Evolutionary conservation across 2,113 vertebrate species (phyloP), one percentile per base, ranked within the genome.

Genomic region (Taxidea taxus): DNA sequence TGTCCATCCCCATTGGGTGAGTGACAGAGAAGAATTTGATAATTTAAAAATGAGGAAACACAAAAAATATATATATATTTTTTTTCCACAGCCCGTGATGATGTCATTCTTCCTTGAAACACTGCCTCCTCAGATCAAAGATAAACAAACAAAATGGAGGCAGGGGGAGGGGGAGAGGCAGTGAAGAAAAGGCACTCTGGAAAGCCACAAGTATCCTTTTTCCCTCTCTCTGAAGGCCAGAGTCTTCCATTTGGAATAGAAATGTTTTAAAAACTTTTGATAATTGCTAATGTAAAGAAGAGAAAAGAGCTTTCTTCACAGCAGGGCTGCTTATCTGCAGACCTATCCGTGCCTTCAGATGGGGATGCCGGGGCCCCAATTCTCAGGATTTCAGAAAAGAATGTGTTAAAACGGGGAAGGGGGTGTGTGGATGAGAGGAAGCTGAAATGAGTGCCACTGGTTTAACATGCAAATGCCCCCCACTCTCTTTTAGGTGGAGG

Each of bases 381-480:
- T 98, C 98, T 98, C 98, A 98, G 98, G 98, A 97, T n/a, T 81
- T 96, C 75, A 97, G 97, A 98, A 98, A 98, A 98, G 97, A 97
- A 94, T 85, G 94, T 51, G 74, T 70, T 95, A 78, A 83, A 91
- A 44, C 1, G 5, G 62, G 62, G 14, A 20, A 20, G 8, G 75
- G 72, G 88, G 44, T 3, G 37, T 56, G 95, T 49, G 95, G 91
- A 88, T 70, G 72, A 97, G 96, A 97, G 84, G 96, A 95, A 93
- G 96, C 92, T 66, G 62, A 60, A 68, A 44, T 72, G 98, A 42
- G 91, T 62, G 95, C 87, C 74, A 92, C 60, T 94, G 98, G 98
- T 97, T 98, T 99, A 98, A 99, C 98, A 99, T 99, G 98, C 98
- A 98, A 99, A 99, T 99, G 98, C 85, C 93, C 72, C 97, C n/a